phyloP scores from a whole-genome alignment of 2,113 vertebrate genomes.

The Vireo altiloquus region DNA sequence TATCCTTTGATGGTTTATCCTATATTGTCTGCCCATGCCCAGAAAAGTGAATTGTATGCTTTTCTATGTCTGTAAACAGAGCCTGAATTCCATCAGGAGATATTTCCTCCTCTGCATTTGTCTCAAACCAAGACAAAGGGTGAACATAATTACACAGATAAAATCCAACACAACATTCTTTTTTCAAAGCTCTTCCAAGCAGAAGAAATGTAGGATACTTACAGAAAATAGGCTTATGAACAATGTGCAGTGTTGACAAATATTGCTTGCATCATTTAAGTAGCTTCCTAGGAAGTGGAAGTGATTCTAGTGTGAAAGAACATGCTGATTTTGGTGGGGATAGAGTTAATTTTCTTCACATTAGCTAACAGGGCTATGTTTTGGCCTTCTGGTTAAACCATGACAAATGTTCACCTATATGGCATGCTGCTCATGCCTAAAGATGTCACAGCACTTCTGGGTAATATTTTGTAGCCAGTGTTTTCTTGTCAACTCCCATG shows the following conservation, averaged over 20 bases:
- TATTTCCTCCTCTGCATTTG: no score
- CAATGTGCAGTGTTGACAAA: not conserved
- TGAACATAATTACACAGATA: not conserved
- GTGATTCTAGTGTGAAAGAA: not conserved
- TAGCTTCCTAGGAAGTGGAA: not conserved
- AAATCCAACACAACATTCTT: constrained; percentile 15
- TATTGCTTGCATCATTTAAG: not conserved
- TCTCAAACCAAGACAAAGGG: no score
- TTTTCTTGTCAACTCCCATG: not conserved
- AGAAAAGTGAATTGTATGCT: no score
- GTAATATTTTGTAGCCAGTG: not conserved
- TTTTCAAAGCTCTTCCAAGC: not conserved
- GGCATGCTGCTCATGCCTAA: not conserved
- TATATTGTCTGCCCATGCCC: no score
- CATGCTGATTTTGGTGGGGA: not conserved
- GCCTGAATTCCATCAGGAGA: no score
- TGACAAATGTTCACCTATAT: not conserved
- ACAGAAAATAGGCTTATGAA: not conserved
- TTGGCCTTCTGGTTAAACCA: not conserved
- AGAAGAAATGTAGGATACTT: not conserved
- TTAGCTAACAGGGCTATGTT: not conserved
- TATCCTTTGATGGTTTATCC: no score
- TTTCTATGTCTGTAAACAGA: no score
- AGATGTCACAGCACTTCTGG: not conserved
- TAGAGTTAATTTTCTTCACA: not conserved